Conservation (phyloP, 1,140 invertebrate species). For the Drosophila elegans region DNA sequence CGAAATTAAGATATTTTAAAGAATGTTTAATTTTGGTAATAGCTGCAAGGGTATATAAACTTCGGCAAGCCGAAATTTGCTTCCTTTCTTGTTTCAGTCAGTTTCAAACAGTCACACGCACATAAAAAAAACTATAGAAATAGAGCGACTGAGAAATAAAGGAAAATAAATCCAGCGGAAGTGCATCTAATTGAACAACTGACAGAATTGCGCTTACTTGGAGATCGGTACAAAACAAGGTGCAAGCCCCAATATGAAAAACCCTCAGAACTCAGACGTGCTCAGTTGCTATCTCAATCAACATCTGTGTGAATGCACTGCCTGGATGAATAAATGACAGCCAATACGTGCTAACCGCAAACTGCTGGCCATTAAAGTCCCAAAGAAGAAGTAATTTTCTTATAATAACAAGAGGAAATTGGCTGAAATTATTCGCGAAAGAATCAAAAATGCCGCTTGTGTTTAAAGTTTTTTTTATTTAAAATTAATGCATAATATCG, state of each 20-base stretch:
- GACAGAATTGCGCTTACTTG: slow-evolving; percentile 68
- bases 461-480: too few relatives aligned
- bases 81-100: too few relatives aligned
- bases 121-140: slow-evolving; percentile 78
- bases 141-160: slow-evolving; percentile 4
- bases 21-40: too few relatives aligned
- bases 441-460: too few relatives aligned
- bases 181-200: slow-evolving; percentile 80
- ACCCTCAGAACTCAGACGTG: slow-evolving; percentile 14
- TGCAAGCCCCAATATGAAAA: slow-evolving; percentile 37
- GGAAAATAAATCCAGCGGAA: slow-evolving; percentile 56
- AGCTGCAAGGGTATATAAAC: too few relatives aligned
- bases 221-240: slow-evolving; percentile 1
- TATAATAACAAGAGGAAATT: too few relatives aligned
- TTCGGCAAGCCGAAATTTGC: too few relatives aligned
- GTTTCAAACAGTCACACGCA: slow-evolving; percentile 66
- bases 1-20: too few relatives aligned
- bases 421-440: too few relatives aligned
- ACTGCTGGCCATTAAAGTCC: slow-evolving; percentile 44
- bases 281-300: slow-evolving; percentile 50
- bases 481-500: too few relatives aligned
- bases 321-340: slow-evolving; percentile 45
- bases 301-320: slow-evolving; percentile 25
- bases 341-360: slow-evolving; percentile 49
- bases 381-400: slow-evolving; percentile 11